Evolutionary conservation across 2,888 invertebrate species (phyloP).

Genomic region (Tiphia femorata): DNA sequence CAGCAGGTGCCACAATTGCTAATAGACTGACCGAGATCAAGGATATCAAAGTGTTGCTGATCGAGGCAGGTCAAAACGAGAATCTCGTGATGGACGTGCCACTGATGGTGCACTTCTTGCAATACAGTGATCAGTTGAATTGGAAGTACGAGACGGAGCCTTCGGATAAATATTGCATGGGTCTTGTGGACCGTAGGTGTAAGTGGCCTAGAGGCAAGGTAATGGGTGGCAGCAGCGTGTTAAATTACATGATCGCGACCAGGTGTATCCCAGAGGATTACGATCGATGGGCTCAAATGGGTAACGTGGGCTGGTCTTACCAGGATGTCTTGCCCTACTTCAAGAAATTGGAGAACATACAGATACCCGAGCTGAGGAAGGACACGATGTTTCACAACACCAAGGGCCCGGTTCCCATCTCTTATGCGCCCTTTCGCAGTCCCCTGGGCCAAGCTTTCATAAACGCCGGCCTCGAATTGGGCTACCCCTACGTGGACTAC

Average conservation of each 20-base stretch:
- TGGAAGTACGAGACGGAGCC: slow-evolving; percentile 88
- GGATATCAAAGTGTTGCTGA: slow-evolving; percentile 77
- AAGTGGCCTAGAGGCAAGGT: slow-evolving; percentile 76
- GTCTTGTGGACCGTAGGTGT: slow-evolving; percentile 59
- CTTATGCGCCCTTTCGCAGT: slow-evolving; percentile 72
- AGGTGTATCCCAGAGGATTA: slow-evolving; percentile 81
- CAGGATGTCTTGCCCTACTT: slow-evolving; percentile 45
- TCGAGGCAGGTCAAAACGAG: slow-evolving; percentile 76
- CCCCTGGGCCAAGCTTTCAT: slow-evolving; percentile 75
- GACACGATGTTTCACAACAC: slow-evolving; percentile 72
- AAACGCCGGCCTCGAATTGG: slow-evolving; percentile 74
- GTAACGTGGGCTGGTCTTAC: slow-evolving; percentile 82
- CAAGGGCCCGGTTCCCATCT: slow-evolving; percentile 73
- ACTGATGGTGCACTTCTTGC: slow-evolving; percentile 79
- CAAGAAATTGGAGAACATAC: slow-evolving; percentile 78
- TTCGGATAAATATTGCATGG: slow-evolving; percentile 79
- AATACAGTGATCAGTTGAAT: slow-evolving; percentile 77
- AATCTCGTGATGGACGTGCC: slow-evolving; percentile 78
- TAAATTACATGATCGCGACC: slow-evolving; percentile 87
- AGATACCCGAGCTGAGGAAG: slow-evolving; percentile 63
- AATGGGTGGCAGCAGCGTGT: slow-evolving; percentile 74
- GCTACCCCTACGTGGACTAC: slow-evolving; percentile 73
- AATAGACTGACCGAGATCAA: slow-evolving; percentile 80
- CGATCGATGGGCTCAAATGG: slow-evolving; percentile 80
- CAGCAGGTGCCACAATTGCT: slow-evolving; percentile 83